Evolutionary conservation across 2,113 vertebrate genomes (phyloP).

Genomic region (Chamaetylas fuelleborni): DNA sequence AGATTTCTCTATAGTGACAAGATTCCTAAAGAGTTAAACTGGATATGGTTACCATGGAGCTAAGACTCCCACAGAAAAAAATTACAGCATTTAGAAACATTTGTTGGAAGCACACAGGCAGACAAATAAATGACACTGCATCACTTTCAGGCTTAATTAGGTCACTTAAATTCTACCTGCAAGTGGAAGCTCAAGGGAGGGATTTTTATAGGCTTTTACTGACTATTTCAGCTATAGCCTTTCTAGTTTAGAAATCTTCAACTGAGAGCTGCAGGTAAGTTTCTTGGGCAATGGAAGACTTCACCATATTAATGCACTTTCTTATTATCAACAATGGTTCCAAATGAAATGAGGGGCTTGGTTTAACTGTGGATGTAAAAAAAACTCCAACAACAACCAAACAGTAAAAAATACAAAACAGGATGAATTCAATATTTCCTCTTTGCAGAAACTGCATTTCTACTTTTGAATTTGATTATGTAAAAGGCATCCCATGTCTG

Average conservation of each 20-base stretch:
- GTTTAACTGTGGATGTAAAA: neutral
- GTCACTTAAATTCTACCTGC: conserved; percentile 44
- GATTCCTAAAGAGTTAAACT: conserved; percentile 60
- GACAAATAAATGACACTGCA: conserved; percentile 59
- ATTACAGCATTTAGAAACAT: conserved; percentile 68
- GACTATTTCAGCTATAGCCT: neutral
- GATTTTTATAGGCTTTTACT: neutral
- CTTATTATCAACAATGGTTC: neutral
- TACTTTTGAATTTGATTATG: neutral
- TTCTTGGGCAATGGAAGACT: neutral
- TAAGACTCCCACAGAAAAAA: conserved; percentile 59
- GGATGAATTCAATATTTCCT: neutral
- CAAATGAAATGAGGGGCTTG: neutral
- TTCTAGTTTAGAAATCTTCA: neutral
- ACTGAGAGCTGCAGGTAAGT: neutral
- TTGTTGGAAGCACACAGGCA: conserved; percentile 61
- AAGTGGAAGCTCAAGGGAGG: neutral
- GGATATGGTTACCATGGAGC: conserved; percentile 74
- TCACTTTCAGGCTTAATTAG: conserved; percentile 41
- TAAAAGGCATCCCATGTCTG: neutral
- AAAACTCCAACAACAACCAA: fast-evolving
- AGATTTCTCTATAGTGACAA: conserved; percentile 7
- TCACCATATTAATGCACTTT: neutral
- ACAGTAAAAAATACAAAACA: neutral
- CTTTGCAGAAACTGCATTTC: neutral